Percentiles rank a stretch among this genome's conserved stretches.
Conservation (phyloP, 2,797 vertebrate species). For the Sebastes umbrosus region DNA sequence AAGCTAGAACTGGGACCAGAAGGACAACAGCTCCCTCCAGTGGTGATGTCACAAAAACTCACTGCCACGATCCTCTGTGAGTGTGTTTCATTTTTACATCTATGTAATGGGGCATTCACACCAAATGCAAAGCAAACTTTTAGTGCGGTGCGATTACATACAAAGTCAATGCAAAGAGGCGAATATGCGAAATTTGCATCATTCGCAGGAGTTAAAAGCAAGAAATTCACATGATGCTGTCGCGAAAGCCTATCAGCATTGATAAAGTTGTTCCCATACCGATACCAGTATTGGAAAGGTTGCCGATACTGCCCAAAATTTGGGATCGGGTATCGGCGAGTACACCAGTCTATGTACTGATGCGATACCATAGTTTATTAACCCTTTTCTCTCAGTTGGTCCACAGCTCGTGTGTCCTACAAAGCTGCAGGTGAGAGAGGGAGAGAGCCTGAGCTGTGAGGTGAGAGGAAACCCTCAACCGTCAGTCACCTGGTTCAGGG, state of each 20-base stretch:
- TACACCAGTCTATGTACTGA: no score
- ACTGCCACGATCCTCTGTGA: constrained; percentile 67
- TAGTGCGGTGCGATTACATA: no score
- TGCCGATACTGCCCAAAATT: no score
- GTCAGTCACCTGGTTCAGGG: constrained; percentile 56
- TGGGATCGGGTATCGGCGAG: no score
- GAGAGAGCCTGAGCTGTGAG: constrained; percentile 41
- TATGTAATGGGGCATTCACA: background rate
- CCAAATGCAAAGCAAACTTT: accelerated
- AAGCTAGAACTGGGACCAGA: constrained; percentile 54
- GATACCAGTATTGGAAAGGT: no score
- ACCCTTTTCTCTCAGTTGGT: constrained; percentile 30
- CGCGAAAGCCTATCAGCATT: no score
- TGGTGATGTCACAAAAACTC: constrained; percentile 38
- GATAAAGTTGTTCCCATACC: no score
- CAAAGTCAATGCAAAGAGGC: no score
- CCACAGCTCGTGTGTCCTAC: constrained; percentile 46
- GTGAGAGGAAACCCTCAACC: constrained; percentile 64
- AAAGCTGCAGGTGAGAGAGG: constrained; percentile 42
- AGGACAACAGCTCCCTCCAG: constrained; percentile 31
- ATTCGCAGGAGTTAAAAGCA: no score
- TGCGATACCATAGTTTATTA: background rate
- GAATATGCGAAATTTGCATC: background rate
- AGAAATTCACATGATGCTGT: no score
- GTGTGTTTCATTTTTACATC: constrained; percentile 16